Conservation (phyloP, 2,113 vertebrate species). For the Neogobius melanostomus region DNA sequence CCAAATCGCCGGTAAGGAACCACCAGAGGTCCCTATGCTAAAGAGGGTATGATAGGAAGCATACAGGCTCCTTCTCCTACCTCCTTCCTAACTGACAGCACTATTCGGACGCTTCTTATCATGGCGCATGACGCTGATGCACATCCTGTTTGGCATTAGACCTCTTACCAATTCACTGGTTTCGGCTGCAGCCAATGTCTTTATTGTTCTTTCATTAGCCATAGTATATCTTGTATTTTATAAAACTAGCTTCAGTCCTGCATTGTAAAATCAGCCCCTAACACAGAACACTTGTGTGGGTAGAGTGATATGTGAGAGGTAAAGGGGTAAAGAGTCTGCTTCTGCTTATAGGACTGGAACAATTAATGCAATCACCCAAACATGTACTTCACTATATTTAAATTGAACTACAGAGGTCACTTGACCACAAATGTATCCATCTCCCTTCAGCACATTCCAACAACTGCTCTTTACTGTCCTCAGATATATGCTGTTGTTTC, state of each 20-base stretch:
- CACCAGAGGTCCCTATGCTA: no score
- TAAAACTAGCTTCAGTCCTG: neutral
- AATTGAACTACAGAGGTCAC: neutral
- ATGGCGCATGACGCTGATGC: no score
- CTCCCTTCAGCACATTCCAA: neutral
- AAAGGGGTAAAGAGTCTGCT: neutral
- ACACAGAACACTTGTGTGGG: neutral
- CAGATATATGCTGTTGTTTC: slow-evolving; percentile 31
- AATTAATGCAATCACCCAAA: neutral
- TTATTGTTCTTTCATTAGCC: no score
- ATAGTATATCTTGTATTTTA: neutral
- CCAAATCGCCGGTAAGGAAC: no score
- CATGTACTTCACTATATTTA: neutral
- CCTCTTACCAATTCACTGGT: no score
- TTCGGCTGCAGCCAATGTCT: no score
- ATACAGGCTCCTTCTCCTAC: no score
- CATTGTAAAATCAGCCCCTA: neutral
- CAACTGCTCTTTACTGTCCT: slow-evolving; percentile 23
- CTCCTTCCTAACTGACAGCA: no score
- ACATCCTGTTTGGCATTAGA: no score
- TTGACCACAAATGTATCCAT: slow-evolving; percentile 7
- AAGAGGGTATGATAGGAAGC: no score
- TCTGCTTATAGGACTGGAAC: neutral
- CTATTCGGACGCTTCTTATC: no score
- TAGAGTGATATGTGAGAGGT: neutral